Conservation (phyloP, 1,140 invertebrate genomes). For the Triops longicaudatus region DNA sequence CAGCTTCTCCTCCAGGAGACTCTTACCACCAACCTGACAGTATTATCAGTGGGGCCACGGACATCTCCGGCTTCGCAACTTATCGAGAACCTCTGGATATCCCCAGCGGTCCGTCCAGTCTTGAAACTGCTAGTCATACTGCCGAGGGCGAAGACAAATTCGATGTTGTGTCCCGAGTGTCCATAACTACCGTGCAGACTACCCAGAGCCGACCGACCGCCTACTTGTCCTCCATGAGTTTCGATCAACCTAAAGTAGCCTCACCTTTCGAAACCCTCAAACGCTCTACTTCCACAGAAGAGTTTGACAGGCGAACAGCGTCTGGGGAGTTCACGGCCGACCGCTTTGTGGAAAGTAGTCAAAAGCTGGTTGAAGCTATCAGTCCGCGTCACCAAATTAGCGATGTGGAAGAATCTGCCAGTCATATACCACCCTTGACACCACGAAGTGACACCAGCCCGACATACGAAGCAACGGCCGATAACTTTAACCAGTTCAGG, state of each 20-base stretch:
- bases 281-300: background rate
- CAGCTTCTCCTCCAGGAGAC: background rate
- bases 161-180: background rate
- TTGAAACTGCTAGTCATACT: background rate
- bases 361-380: background rate
- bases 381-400: background rate
- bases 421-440: slow-evolving; percentile 14
- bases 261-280: background rate
- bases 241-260: background rate
- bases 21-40: background rate
- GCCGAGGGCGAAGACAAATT: background rate
- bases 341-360: background rate
- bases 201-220: background rate
- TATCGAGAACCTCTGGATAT: background rate
- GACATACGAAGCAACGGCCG: background rate
- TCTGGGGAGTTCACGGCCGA: background rate
- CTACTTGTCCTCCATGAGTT: background rate
- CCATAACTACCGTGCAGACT: background rate
- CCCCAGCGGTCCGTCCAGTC: background rate
- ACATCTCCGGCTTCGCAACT: background rate
- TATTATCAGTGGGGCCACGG: background rate
- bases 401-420: background rate
- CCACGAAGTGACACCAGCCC: slow-evolving; percentile 24
- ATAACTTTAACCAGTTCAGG: background rate
- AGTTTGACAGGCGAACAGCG: background rate